Conservation (phyloP, 2,888 invertebrate species). For the Lymantria dispar region DNA sequence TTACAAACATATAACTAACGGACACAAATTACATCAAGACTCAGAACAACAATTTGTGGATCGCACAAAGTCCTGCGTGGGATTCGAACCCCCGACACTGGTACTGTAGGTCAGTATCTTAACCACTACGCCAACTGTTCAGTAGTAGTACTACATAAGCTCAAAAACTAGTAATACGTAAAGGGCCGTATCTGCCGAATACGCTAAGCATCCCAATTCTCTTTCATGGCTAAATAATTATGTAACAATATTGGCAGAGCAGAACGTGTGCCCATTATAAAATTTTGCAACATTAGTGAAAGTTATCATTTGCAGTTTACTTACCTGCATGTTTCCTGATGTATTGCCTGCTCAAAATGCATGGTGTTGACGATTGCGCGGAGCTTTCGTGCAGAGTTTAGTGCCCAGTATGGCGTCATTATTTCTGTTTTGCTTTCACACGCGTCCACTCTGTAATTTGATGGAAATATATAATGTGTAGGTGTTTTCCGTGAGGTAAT, state of each 20-base stretch:
- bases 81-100: too few species aligned
- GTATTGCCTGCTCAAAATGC: conserved; percentile 97
- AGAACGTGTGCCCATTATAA: not conserved
- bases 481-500: too few species aligned
- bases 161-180: too few species aligned
- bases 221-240: not conserved
- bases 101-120: too few species aligned
- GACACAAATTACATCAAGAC: too few species aligned
- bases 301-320: conserved; percentile 66
- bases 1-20: too few species aligned
- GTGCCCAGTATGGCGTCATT: conserved; percentile 96
- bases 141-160: too few species aligned
- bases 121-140: too few species aligned
- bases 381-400: conserved; percentile 95
- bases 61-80: too few species aligned
- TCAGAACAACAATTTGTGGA: too few species aligned
- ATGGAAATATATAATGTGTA: not conserved
- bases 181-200: too few species aligned
- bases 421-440: conserved; percentile 96
- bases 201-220: not conserved
- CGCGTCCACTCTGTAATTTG: conserved; percentile 87
- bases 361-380: conserved; percentile 96
- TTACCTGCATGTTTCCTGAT: conserved; percentile 97
- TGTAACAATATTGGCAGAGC: not conserved
- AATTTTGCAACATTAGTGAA: not conserved